Base-by-base conservation (phyloP, 2,888 invertebrate genomes). In the Herminia tarsipennalis region DNA sequence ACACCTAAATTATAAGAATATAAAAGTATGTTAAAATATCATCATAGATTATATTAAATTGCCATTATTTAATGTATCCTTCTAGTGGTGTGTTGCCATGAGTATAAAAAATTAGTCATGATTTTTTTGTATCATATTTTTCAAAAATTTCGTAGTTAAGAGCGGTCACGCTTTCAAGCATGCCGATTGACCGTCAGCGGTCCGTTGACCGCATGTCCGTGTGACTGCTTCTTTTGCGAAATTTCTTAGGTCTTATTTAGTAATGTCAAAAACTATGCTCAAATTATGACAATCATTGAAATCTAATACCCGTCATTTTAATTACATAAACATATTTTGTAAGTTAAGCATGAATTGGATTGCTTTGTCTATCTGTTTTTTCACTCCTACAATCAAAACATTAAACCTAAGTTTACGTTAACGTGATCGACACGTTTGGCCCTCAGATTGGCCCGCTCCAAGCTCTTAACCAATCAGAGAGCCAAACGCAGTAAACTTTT, bases 51-150 rank as follows among this genome's bases (percentile, higher is more conserved):
- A 30, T 32, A 22, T 28, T 10, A 37, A 37, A 39, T 22, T 40
- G 40, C 40, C 40, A 40, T 40, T 40, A 20, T 32, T 20, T 12
- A 28, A 35, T 35, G 13, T 42, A 41, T 32, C 30, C 14, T 17
- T 37, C 43, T 43, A 43, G 36, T 43, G 37, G 37, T 44, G 28
- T 39, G 32, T 38, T 39, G 45, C 39, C 45, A 45, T 34, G 10
- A 13, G 2, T 14, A 34, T 34, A 44, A 34, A 20, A 32, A 13
- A 24, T 32, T 43, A 44, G 14, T 24, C 24, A 36, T 36, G n/a
- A 17, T 36, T 42, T n/a, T n/a, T n/a, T 36, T 25, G 9, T 32
- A 22, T 20, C 25, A 33, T 30, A 36, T 21, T 35, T 20, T 41
- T 41, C 28, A 36, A 13, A 4, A 13, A 29, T 38, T n/a, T 16